Base-by-base conservation (phyloP, 1,140 invertebrate genomes). In the Drosophila kepulauana region DNA sequence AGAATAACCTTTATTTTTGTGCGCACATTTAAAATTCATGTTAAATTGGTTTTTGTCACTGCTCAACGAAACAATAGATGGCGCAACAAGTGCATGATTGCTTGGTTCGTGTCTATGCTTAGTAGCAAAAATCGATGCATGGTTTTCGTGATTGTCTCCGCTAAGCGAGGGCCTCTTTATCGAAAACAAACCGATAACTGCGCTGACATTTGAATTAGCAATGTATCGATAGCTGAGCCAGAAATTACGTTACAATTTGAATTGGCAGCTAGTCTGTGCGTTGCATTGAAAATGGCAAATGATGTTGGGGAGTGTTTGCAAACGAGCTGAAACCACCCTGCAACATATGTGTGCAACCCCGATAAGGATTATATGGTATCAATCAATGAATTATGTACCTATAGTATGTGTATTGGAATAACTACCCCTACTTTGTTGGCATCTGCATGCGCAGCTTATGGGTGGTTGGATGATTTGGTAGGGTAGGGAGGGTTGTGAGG, bases 311-410 rank as follows among this genome's bases (percentile, higher is more conserved):
- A 28, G 33, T 8, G 54, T 11, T 11, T 38, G 6, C 11, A 48
- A 68, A 58, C 35, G 45, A 8, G 38, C 61, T 52, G n/a, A 30
- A 79, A 69, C 66, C 56, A 71, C 61, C 62, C 65, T 45, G 38
- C 33, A 16, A 20, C 30, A 57, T 38, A 51, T 63, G 52, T 65
- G 38, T 63, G 52, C 69, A 67, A 64, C 38, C 57, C 16, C 6
- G 33, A 15, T 8, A 65, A 43, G 46, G 61, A 75, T 75, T 75
- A 75, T 75, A 75, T 51, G 51, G 49, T 43, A 78, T 71, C 76
- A 87, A 89, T 88, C 85, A 84, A 82, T 89, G 74, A 78, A 67
- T 69, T 88, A 77, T 84, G 67, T 82, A 82, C 56, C 48, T 65
- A 25, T 25, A 81, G 20, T 33, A 68, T 46, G 11, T 25, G 8